These are phyloP conservation scores for Meiosimyza platycephala DNA, from an alignment of 2,888 invertebrate genomes.

Conservation along the genomic window DNA sequence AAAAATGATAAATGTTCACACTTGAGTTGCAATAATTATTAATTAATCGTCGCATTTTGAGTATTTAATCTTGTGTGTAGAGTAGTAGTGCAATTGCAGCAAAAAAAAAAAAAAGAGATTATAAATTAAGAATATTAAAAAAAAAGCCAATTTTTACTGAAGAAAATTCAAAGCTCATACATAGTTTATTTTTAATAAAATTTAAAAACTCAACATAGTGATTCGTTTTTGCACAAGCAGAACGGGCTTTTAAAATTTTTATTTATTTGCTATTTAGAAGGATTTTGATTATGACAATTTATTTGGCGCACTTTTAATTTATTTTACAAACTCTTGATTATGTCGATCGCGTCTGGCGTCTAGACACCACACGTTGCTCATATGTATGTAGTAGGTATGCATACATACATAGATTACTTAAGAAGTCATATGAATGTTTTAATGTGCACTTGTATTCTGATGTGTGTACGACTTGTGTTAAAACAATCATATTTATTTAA, in stretches of 20 bases:
- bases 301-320: conserved; percentile 34
- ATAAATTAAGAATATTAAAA: conserved; percentile 23
- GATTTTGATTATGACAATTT: conserved; percentile 38
- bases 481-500: conserved; percentile 17
- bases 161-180: no score
- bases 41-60: conserved; percentile 49
- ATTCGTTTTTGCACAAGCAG: background rate
- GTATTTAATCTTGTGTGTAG: conserved; percentile 31
- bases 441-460: background rate
- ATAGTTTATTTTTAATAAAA: background rate
- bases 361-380: conserved; percentile 41
- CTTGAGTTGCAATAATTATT: conserved; percentile 50
- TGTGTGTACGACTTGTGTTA: background rate
- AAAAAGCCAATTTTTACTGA: background rate
- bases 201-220: no score
- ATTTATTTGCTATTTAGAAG: conserved; percentile 41
- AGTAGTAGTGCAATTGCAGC: no score
- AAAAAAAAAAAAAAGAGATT: background rate
- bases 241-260: conserved; percentile 36
- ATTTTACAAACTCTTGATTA: conserved; percentile 35
- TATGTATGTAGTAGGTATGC: no score
- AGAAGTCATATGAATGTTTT: conserved; percentile 2
- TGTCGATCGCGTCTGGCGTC: conserved; percentile 38
- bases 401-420: conserved; percentile 18
- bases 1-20: conserved; percentile 50